phyloP scores from a whole-genome alignment of 1,140 invertebrate species.

The Paraescarpia echinospica region DNA sequence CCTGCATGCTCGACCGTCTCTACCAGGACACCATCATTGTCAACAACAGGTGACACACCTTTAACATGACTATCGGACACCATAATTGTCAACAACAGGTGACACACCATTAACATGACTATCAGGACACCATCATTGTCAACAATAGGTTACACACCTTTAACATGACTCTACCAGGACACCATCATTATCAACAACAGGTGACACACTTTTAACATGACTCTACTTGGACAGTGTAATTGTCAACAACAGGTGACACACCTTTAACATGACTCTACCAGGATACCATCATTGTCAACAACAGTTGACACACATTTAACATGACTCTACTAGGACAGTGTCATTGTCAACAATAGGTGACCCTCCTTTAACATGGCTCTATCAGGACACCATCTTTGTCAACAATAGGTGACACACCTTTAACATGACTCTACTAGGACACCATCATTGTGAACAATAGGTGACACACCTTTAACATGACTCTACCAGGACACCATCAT shows the following conservation, averaged over 20 bases:
- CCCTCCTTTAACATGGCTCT: slow-evolving; percentile 42
- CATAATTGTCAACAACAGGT: too few species aligned
- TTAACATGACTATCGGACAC: background rate
- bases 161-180: slow-evolving; percentile 59
- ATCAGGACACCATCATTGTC: too few species aligned
- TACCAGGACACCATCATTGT: slow-evolving; percentile 58
- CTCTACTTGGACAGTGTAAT: slow-evolving; percentile 36
- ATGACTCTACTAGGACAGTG: slow-evolving; percentile 58
- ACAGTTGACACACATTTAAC: too few species aligned
- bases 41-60: slow-evolving; percentile 49
- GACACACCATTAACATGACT: too few species aligned
- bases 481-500: slow-evolving; percentile 58
- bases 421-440: slow-evolving; percentile 32
- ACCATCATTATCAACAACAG: slow-evolving; percentile 56
- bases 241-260: too few species aligned
- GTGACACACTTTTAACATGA: slow-evolving; percentile 32
- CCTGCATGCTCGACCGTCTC: slow-evolving; percentile 58
- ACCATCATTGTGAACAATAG: too few species aligned
- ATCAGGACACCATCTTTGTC: slow-evolving; percentile 57
- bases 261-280: too few species aligned
- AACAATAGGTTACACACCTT: too few species aligned
- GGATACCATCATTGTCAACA: too few species aligned
- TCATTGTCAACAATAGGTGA: slow-evolving; percentile 56
- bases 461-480: too few species aligned
- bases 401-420: slow-evolving; percentile 49